Evolutionary conservation across 2,797 vertebrate genomes (phyloP).

Genomic region (Molossus alvarezi): DNA sequence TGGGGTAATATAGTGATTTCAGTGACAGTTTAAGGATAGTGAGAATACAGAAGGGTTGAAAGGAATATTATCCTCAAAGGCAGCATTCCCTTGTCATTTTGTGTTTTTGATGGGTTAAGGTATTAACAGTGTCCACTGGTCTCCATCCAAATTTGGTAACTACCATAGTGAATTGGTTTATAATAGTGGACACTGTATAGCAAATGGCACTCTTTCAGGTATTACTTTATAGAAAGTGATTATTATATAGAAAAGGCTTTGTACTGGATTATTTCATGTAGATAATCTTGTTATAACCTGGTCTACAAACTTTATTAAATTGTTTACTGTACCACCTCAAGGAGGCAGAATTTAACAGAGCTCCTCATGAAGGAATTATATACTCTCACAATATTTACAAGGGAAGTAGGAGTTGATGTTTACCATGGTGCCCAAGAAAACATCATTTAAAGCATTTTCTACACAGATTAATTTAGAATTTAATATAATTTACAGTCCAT

Average conservation of each 20-base stretch:
- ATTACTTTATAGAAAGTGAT: slow-evolving; percentile 69
- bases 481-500: slow-evolving; percentile 25
- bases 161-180: slow-evolving; percentile 60
- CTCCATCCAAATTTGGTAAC: slow-evolving; percentile 49
- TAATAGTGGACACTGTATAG: slow-evolving; percentile 26
- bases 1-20: slow-evolving; percentile 24
- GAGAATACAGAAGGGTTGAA: slow-evolving; percentile 26
- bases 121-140: background rate
- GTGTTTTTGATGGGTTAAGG: background rate
- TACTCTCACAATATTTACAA: slow-evolving; percentile 34
- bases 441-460: slow-evolving; percentile 23
- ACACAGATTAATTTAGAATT: slow-evolving; percentile 42
- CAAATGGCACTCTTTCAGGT: slow-evolving; percentile 40
- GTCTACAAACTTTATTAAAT: slow-evolving; percentile 36
- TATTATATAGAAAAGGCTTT: slow-evolving; percentile 1
- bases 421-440: slow-evolving; percentile 58
- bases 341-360: slow-evolving; percentile 41
- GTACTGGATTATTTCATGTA: slow-evolving; percentile 49
- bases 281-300: slow-evolving; percentile 59
- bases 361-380: slow-evolving; percentile 7
- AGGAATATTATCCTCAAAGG: slow-evolving; percentile 50
- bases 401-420: slow-evolving; percentile 7
- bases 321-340: slow-evolving; percentile 26
- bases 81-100: slow-evolving; percentile 13
- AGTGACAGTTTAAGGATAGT: slow-evolving; percentile 3